Evolutionary conservation across 2,888 invertebrate species (phyloP).

Genomic region (Onchidella celtica): DNA sequence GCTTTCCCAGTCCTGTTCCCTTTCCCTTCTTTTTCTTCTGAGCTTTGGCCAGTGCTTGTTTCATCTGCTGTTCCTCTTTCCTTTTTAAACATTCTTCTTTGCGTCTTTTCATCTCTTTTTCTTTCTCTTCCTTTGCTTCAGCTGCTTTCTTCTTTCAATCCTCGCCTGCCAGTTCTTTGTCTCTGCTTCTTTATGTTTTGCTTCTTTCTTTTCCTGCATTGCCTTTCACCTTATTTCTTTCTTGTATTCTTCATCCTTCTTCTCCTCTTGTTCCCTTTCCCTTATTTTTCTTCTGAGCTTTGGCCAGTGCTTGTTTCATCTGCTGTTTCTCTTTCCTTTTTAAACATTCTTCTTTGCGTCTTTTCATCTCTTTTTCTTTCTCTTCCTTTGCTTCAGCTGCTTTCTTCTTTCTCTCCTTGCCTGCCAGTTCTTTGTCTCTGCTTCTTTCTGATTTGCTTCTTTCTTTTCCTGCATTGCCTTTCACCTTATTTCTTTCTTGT

Average conservation of each 20-base stretch:
- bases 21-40: not conserved
- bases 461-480: slow-evolving; percentile 3
- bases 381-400: not conserved
- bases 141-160: not conserved
- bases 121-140: not conserved
- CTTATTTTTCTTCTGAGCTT: not conserved
- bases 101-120: not conserved
- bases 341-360: too few species aligned
- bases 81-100: too few species aligned
- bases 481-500: too few species aligned
- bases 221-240: not conserved
- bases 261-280: not conserved
- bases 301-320: not conserved
- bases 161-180: not conserved
- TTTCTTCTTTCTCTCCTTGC: not conserved
- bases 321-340: not conserved
- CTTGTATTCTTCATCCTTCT: not conserved
- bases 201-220: not conserved
- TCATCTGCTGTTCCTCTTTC: too few species aligned
- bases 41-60: too few species aligned
- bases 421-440: not conserved
- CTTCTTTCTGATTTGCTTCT: not conserved
- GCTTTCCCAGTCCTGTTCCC: too few species aligned
- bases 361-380: not conserved
- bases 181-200: not conserved